Conservation (phyloP, 2,113 vertebrate species). For the Tachycineta bicolor region DNA sequence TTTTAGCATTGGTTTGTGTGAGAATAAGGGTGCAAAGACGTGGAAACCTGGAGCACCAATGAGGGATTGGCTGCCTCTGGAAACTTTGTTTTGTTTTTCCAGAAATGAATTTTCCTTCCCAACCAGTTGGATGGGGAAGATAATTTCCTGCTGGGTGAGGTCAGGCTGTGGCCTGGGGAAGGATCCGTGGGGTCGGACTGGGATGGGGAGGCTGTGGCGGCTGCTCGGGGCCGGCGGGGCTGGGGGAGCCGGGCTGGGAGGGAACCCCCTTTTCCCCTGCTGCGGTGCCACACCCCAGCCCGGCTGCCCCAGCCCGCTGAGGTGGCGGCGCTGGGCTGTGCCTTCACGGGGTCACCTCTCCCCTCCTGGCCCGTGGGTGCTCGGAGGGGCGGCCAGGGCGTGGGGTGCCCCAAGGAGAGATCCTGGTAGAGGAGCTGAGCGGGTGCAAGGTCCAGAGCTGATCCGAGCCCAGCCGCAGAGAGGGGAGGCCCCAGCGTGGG, state of each 20-base stretch:
- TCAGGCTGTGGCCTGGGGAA: neutral
- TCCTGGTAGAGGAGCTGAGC: rapidly evolving
- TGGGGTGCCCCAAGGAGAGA: neutral
- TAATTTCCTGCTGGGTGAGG: neutral
- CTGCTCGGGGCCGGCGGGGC: rapidly evolving
- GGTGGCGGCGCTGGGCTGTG: neutral
- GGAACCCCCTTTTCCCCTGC: neutral
- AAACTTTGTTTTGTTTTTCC: neutral
- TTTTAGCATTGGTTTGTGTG: neutral
- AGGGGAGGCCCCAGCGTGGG: rapidly evolving
- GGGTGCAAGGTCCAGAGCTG: rapidly evolving
- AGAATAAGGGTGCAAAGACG: neutral
- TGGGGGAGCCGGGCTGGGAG: neutral
- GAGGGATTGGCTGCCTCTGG: neutral
- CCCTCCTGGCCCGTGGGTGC: neutral
- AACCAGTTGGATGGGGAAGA: neutral
- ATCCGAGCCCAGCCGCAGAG: rapidly evolving
- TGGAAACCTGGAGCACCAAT: neutral
- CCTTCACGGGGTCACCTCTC: rapidly evolving
- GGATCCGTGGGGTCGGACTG: rapidly evolving
- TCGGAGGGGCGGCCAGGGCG: neutral
- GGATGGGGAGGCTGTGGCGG: neutral
- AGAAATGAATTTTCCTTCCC: neutral
- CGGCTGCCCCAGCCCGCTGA: rapidly evolving
- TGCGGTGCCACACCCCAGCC: rapidly evolving